phyloP scores from a whole-genome alignment of 2,113 vertebrate genomes.

The Rostratula benghalensis region DNA sequence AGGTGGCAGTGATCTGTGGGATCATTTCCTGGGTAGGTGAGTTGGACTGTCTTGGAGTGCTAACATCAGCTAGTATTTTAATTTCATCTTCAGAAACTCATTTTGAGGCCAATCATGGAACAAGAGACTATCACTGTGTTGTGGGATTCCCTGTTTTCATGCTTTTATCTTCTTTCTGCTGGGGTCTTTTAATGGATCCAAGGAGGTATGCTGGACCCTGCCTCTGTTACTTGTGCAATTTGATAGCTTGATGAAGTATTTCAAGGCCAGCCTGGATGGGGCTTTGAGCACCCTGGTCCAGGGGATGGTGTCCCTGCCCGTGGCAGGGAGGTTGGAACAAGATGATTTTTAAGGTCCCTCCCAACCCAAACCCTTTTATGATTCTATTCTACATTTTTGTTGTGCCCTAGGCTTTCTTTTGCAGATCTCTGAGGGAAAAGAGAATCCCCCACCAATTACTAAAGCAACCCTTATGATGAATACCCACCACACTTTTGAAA shows the following conservation, averaged over 20 bases:
- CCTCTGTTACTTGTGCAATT: background rate
- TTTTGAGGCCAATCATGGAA: background rate
- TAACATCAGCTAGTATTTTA: background rate
- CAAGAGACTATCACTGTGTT: background rate
- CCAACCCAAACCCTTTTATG: background rate
- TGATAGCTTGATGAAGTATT: background rate
- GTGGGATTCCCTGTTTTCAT: background rate
- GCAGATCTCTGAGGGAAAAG: background rate
- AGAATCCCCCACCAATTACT: background rate
- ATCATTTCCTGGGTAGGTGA: background rate
- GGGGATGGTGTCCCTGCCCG: background rate
- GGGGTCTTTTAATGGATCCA: background rate
- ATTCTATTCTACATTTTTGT: background rate
- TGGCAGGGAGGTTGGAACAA: background rate
- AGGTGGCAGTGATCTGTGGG: background rate
- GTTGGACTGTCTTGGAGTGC: background rate
- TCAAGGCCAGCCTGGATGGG: background rate
- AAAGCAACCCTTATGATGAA: background rate
- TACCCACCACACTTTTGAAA: background rate
- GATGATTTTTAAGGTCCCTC: background rate
- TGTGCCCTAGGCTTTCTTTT: background rate
- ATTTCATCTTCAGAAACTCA: background rate
- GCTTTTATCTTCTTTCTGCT: background rate
- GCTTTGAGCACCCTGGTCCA: background rate
- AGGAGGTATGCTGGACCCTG: background rate